A percentile compares a stretch with the other conserved stretches of the same genome.
Evolutionary conservation across 2,113 vertebrate genomes (phyloP).

Genomic region (Pelobates fuscus): DNA sequence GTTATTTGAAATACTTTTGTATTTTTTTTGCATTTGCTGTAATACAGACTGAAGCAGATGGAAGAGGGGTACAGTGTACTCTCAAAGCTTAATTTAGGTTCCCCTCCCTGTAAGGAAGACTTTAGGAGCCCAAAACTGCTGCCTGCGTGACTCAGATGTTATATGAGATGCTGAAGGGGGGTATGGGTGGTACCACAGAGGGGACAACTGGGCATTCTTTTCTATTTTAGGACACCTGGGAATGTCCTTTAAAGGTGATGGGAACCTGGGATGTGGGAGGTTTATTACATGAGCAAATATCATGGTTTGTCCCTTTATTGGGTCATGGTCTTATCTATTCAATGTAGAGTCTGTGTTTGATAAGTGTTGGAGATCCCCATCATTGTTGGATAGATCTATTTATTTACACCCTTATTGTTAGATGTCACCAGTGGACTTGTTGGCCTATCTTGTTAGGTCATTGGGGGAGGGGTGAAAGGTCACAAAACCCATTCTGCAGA

Average conservation of each 20-base stretch:
- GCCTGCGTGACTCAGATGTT: constrained; percentile 48
- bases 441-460: too few relatives aligned
- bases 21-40: not conserved
- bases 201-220: constrained; percentile 48
- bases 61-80: not conserved
- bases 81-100: constrained; percentile 37
- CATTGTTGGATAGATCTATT: not conserved
- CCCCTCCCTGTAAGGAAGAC: constrained; percentile 43
- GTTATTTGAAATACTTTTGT: too few relatives aligned
- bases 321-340: not conserved
- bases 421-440: too few relatives aligned
- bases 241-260: constrained; percentile 50
- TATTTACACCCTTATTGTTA: not conserved
- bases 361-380: not conserved
- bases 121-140: not conserved
- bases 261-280: constrained; percentile 3
- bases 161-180: constrained; percentile 40
- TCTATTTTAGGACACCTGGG: constrained; percentile 46
- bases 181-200: not conserved
- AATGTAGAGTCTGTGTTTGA: not conserved
- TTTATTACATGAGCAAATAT: not conserved
- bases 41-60: not conserved
- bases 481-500: too few relatives aligned
- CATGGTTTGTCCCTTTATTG: not conserved
- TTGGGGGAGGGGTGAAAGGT: too few relatives aligned